Percentiles rank a stretch among this genome's conserved stretches.
Conservation (phyloP, 1,140 invertebrate species). For the Augochlora pura region DNA sequence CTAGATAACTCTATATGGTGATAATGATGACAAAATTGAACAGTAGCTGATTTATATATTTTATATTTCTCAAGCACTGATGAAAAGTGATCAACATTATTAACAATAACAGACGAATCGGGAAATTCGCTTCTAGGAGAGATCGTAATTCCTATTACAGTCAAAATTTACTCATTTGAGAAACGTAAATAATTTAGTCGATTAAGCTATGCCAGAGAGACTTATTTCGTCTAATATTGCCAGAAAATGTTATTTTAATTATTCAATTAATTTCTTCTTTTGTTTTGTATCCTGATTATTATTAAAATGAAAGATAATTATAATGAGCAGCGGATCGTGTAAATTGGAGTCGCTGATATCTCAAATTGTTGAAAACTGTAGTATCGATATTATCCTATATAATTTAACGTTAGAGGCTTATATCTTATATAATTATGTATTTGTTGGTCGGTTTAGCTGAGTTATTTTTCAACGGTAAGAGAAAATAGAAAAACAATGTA, state of each 20-base stretch:
- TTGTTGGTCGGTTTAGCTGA: constrained; percentile 7
- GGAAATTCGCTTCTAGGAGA: constrained; percentile 58
- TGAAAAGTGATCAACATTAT: constrained; percentile 34
- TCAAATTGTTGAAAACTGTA: constrained; percentile 4
- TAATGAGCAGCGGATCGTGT: background rate
- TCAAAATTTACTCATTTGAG: constrained; percentile 8
- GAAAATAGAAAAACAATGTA: background rate
- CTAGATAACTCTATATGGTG: constrained; percentile 60
- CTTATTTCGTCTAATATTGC: constrained; percentile 10
- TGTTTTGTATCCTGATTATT: background rate
- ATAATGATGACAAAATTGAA: constrained; percentile 64
- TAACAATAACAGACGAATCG: constrained; percentile 54
- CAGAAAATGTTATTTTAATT: constrained; percentile 7
- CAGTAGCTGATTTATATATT: constrained; percentile 66
- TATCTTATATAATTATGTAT: constrained; percentile 26
- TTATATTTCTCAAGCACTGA: constrained; percentile 56
- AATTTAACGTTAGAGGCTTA: constrained; percentile 31
- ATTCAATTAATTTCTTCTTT: constrained; percentile 2
- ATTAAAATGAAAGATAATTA: background rate
- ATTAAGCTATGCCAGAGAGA: background rate
- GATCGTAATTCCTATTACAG: constrained; percentile 31
- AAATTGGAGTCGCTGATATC: background rate
- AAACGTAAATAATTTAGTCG: background rate
- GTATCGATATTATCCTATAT: constrained; percentile 22
- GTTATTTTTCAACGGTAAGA: constrained; percentile 13